phyloP scores from a whole-genome alignment of 2,113 vertebrate species.

The Symphodus melops region DNA sequence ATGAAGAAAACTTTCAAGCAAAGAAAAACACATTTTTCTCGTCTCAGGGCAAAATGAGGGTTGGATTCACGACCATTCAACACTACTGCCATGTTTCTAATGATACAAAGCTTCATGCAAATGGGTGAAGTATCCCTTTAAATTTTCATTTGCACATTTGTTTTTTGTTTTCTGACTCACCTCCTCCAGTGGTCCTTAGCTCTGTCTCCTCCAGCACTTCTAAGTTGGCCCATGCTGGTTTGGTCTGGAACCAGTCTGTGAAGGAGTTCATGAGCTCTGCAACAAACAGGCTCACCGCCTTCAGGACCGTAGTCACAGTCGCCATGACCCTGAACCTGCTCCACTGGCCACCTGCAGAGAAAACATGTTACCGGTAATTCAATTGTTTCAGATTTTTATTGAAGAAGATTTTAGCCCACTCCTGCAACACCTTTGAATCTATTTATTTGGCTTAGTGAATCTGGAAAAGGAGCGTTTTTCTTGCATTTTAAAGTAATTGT shows the following conservation, averaged over 20 bases:
- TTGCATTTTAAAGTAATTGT: background rate
- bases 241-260: constrained; percentile 87
- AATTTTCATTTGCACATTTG: too few relatives aligned
- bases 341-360: constrained; percentile 12
- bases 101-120: too few relatives aligned
- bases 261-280: constrained; percentile 82
- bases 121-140: too few relatives aligned
- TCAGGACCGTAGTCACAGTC: constrained; percentile 48
- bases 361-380: too few relatives aligned
- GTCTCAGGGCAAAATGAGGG: too few relatives aligned
- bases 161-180: constrained; percentile 70
- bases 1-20: too few relatives aligned
- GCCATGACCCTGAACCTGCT: constrained; percentile 32
- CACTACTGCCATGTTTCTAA: too few relatives aligned
- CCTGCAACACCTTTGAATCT: background rate
- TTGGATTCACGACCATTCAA: too few relatives aligned
- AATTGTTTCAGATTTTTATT: too few relatives aligned
- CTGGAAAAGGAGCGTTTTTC: background rate
- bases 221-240: constrained; percentile 81
- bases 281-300: constrained; percentile 58
- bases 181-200: constrained; percentile 82
- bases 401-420: background rate
- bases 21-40: too few relatives aligned
- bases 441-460: background rate
- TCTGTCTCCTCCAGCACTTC: constrained; percentile 86